Evolutionary conservation across 2,797 vertebrate genomes (phyloP), one percentile per base, ranked within the genome.

Genomic region (Vespertilio murinus): DNA sequence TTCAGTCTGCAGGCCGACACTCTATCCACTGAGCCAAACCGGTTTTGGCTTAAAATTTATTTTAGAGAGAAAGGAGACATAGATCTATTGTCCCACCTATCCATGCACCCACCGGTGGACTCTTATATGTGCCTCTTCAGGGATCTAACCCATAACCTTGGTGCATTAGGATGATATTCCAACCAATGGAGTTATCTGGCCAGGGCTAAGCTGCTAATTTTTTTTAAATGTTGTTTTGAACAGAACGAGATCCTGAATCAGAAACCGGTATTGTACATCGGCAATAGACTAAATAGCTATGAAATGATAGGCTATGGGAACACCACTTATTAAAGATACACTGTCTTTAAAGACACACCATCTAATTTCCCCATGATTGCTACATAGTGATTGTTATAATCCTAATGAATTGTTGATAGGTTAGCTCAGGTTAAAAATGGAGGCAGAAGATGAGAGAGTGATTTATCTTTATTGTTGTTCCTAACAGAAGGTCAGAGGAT

Each of bases 401-500:
- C 28, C 49, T 87, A 42, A 49, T 45, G 73, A 38, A 25, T 52
- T 77, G 49, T 77, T 71, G 52, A 33, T 23, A 69, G 33, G 74
- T 92, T 88, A 78, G 74, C 49, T 85, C 73, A 61, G 35, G 45
- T 88, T 91, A 47, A 92, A 91, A 93, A 75, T 40, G 18, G 59
- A 75, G 79, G 71, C 20, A 74, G 61, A 75, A 65, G 47, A 69
- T 30, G 77, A 42, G 49, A 91, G 28, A 90, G 45, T 93, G 77
- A 75, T 86, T 82, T 93, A 28, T 77, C 71, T 90, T 94, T 83
- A n/a, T 78, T 61, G 1, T 80, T 81, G 49, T 88, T 87, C 40
- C 38, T 22, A 69, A 54, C 84, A 85, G 83, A 93, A 96, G 86
- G 95, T 95, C 95, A 85, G 93, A 84, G 49, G 64, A 90, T 85